A percentile compares a stretch with the other conserved stretches of the same genome.
Evolutionary conservation across 2,797 vertebrate genomes (phyloP).

Genomic region (Sebastes alutus): DNA sequence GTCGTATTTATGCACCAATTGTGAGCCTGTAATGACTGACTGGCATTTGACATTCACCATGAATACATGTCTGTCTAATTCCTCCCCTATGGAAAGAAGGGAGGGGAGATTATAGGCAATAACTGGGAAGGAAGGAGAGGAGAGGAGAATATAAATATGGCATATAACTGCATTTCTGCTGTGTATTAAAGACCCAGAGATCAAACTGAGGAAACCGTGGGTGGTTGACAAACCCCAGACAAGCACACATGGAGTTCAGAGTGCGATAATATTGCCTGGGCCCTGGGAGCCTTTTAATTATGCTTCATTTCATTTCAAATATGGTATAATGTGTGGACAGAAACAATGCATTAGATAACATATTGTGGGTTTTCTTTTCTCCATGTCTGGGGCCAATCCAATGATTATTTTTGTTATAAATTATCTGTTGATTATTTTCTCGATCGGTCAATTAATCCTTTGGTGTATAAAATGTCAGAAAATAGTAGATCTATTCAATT

Average conservation of each 20-base stretch:
- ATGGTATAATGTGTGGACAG: constrained; percentile 34
- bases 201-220: constrained; percentile 52
- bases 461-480: too few species aligned
- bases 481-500: too few species aligned
- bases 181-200: constrained; percentile 46
- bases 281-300: constrained; percentile 63
- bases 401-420: background rate
- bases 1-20: constrained; percentile 57
- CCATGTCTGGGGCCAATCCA: background rate
- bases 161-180: constrained; percentile 53
- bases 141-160: constrained; percentile 41
- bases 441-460: too few species aligned
- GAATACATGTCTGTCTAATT: constrained; percentile 55
- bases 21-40: constrained; percentile 46
- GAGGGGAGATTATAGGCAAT: constrained; percentile 21
- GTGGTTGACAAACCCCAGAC: constrained; percentile 60
- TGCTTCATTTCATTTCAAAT: constrained; percentile 64
- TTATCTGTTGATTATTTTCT: background rate
- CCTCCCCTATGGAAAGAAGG: constrained; percentile 12
- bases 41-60: constrained; percentile 64
- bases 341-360: constrained; percentile 40
- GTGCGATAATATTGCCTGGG: constrained; percentile 38
- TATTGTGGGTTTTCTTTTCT: background rate
- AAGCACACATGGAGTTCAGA: constrained; percentile 29
- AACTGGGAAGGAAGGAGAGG: background rate